These are phyloP conservation scores for Scartelaos histophorus DNA, from an alignment of 2,113 vertebrate genomes.

Conservation along the genomic window DNA sequence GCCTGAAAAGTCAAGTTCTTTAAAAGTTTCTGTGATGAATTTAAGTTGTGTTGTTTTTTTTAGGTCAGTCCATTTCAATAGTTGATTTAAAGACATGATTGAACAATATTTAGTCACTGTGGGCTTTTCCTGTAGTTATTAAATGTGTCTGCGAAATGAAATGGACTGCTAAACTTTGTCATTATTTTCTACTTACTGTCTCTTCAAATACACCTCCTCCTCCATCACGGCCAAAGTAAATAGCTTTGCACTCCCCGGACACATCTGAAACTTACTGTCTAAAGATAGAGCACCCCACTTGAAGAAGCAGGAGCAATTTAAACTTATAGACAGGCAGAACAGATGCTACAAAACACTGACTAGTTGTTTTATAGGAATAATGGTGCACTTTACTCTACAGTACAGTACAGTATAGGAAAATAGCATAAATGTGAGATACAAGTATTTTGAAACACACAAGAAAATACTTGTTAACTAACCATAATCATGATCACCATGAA, in stretches of 20 bases:
- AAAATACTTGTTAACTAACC: no score
- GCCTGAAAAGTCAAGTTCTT: background rate
- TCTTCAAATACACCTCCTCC: slow-evolving; percentile 65
- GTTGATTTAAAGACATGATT: background rate
- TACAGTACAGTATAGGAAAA: no score
- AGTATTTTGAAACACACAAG: no score
- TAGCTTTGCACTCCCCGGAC: slow-evolving; percentile 49
- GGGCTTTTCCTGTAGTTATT: background rate
- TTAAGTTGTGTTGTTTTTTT: no score
- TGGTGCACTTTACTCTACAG: no score
- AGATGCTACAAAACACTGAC: background rate
- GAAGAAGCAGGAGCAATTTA: background rate
- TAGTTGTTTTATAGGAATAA: background rate
- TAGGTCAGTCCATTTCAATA: background rate
- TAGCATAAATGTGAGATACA: no score
- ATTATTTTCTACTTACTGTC: slow-evolving; percentile 66
- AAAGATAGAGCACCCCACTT: background rate
- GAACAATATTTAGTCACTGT: background rate
- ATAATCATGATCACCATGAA: no score
- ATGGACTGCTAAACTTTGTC: slow-evolving; percentile 28
- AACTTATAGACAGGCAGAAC: no score
- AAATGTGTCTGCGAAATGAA: slow-evolving; percentile 1
- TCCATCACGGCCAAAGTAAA: slow-evolving; percentile 76
- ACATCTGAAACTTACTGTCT: slow-evolving; percentile 12
- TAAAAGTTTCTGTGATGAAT: background rate